A percentile compares a stretch with the other conserved stretches of the same genome.
These are phyloP conservation scores for Dorcus hopei DNA, from an alignment of 2,888 invertebrate genomes.

Conservation along the genomic window DNA sequence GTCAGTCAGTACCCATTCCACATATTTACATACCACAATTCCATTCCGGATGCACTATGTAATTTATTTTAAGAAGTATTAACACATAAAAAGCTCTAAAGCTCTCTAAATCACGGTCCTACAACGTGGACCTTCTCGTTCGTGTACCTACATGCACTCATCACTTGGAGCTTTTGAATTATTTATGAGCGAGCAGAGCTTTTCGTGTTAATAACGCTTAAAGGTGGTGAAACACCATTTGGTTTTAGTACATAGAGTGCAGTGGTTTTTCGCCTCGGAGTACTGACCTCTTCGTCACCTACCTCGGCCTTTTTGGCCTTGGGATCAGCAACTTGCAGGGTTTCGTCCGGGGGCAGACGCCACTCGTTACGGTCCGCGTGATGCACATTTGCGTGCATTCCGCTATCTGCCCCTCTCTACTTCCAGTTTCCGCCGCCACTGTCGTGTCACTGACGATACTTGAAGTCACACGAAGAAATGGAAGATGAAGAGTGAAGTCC, in stretches of 20 bases:
- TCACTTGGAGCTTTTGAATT: too few species aligned
- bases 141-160: too few species aligned
- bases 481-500: not conserved
- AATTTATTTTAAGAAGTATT: slow-evolving; percentile 1
- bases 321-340: slow-evolving; percentile 85
- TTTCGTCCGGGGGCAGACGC: slow-evolving; percentile 90
- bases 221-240: not conserved
- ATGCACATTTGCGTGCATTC: slow-evolving; percentile 88
- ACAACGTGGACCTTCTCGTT: too few species aligned
- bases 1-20: slow-evolving; percentile 28
- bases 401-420: slow-evolving; percentile 61
- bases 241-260: not conserved
- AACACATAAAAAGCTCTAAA: not conserved
- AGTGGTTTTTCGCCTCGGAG: slow-evolving; percentile 20
- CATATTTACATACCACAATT: slow-evolving; percentile 28
- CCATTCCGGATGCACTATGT: slow-evolving; percentile 32
- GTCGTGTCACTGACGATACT: slow-evolving; percentile 11
- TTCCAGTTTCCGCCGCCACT: slow-evolving; percentile 34
- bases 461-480: not conserved
- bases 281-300: slow-evolving; percentile 60
- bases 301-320: slow-evolving; percentile 73
- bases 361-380: slow-evolving; percentile 87
- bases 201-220: too few species aligned
- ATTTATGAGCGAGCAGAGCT: too few species aligned
- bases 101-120: too few species aligned